Evolutionary conservation across 1,140 invertebrate species (phyloP), one percentile per base, ranked within the genome.

Genomic region (Proales similis): DNA sequence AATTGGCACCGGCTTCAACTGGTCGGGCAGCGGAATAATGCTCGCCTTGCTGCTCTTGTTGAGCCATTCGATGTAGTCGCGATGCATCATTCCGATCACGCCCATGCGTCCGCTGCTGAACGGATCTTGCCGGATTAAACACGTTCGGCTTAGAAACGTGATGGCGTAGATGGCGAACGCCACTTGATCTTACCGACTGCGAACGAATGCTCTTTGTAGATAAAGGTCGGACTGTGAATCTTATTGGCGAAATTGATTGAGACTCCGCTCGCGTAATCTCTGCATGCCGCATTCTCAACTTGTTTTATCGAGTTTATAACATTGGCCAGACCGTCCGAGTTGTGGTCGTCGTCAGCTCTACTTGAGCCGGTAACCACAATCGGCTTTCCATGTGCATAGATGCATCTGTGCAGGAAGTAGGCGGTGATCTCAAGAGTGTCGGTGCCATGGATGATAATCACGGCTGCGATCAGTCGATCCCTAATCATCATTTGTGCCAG

Each of bases 161-260:
- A n/a, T n/a, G n/a, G n/a, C n/a, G n/a, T n/a, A n/a, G n/a, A n/a
- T n/a, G n/a, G n/a, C n/a, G n/a, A n/a, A n/a, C n/a, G n/a, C n/a
- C n/a, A n/a, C n/a, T n/a, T n/a, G n/a, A n/a, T n/a, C n/a, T n/a
- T n/a, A n/a, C n/a, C 48, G 12, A 49, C 36, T 11, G 48, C 30
- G 20, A 49, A 49, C 36, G 48, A 32, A 49, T 49, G 48, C 48
- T 49, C 48, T 49, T 49, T 49, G 20, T 12, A 17, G 20, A 49
- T 27, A 49, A 32, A 49, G 11, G 48, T 20, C n/a, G 48, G 48
- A n/a, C 22, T 49, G 36, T 49, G 48, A 27, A 49, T 49, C 36
- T 49, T 49, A 12, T 32, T 32, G 36, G 48, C 48, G 29, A 49
- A 49, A 49, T 49, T 49, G 6, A 49, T 49, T 3, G 22, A 32